Evolutionary conservation across 2,888 invertebrate genomes (phyloP).

Genomic region (Fragum whitleyi): DNA sequence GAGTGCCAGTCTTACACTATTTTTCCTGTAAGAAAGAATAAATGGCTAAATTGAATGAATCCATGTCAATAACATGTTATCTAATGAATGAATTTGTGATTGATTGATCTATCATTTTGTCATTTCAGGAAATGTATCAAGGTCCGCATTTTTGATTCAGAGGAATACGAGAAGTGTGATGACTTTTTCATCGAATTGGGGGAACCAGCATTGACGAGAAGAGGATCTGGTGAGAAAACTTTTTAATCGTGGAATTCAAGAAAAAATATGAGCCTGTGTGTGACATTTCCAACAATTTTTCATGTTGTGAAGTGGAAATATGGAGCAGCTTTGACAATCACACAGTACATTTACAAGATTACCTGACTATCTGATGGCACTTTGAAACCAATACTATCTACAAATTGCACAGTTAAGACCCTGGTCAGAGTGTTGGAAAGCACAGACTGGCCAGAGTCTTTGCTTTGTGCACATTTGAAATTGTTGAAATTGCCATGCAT

Average conservation of each 20-base stretch:
- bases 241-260: neutral
- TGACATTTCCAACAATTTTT: no score
- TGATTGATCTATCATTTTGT: constrained; percentile 20
- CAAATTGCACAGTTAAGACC: no score
- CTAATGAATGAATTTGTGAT: constrained; percentile 1
- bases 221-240: constrained; percentile 75
- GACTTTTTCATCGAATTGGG: constrained; percentile 96
- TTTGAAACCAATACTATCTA: no score
- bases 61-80: neutral
- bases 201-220: constrained; percentile 88
- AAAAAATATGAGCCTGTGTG: no score
- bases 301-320: no score
- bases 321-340: no score
- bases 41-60: neutral
- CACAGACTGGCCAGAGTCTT: no score
- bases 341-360: no score
- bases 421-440: no score
- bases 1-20: neutral
- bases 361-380: no score
- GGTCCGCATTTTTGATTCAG: constrained; percentile 96
- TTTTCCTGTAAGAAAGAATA: neutral
- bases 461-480: no score
- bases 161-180: constrained; percentile 98
- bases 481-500: no score
- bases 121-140: constrained; percentile 93